Base-by-base conservation (phyloP, 2,888 invertebrate genomes). In the Rhagonycha fulva region DNA sequence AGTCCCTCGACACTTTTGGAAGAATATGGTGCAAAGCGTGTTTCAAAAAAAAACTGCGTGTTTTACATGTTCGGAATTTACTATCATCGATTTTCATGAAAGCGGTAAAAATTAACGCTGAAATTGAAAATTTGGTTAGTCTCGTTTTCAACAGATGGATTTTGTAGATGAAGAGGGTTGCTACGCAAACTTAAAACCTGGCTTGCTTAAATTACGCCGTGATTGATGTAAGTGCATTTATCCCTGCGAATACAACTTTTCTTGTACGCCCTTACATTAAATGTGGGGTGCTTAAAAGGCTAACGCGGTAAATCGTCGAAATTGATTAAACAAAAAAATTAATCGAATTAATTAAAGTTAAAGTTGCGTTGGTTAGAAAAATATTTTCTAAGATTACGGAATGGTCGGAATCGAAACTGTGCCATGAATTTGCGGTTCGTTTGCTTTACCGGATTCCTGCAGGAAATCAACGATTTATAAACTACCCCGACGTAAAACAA, bases 391-490 rank as follows among this genome's bases (percentile, higher is more conserved):
- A 32, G 32, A 32, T 32, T 32, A 32, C 32, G 32, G 32, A 32
- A 32, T 32, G 32, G 47, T 4, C 70, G 73, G 76, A 78, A 77
- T 78, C 73, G 80, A 77, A 79, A 78, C 75, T 79, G 78, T 76
- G 77, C 79, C 77, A 75, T 78, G 79, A 81, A 80, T 81, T 82
- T 80, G 81, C 81, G 82, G 81, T 82, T 82, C 82, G 82, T 82
- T 82, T 78, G 78, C 72, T 75, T 77, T 78, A 71, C 76, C 79
- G 76, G 77, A 24, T 80, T 80, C 76, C 80, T 79, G 77, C 79
- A 76, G 81, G 80, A 82, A 82, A 82, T 82, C 82, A 80, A 78
- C 79, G 80, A 83, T 82, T 82, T 82, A 82, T 82, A 80, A 79
- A 80, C 76, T 78, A 81, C 81, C 78, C 74, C 74, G 80, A 78